A percentile compares a stretch with the other conserved stretches of the same genome.
Evolutionary conservation across 2,113 vertebrate species (phyloP).

Genomic region (Collichthys lucidus): DNA sequence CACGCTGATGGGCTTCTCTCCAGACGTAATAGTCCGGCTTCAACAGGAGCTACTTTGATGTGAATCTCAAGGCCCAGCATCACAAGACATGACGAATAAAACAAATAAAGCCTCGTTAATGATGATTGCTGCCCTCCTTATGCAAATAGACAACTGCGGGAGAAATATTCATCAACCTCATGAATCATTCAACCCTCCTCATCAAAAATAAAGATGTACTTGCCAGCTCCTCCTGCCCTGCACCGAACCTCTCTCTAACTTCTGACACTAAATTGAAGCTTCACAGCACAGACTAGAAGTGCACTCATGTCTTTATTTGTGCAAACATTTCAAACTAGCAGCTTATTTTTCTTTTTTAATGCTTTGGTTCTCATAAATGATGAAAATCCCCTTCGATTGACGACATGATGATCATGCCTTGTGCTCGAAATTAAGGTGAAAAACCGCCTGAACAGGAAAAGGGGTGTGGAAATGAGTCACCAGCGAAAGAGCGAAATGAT

Average conservation of each 20-base stretch:
- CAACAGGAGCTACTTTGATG: conserved; percentile 50
- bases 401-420: background rate
- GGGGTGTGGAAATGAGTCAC: conserved; percentile 28
- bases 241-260: conserved; percentile 18
- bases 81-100: conserved; percentile 41
- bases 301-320: background rate
- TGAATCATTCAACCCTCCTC: conserved; percentile 71
- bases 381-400: background rate
- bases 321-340: background rate
- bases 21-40: conserved; percentile 18
- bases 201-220: conserved; percentile 58
- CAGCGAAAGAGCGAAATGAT: conserved; percentile 6
- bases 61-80: conserved; percentile 41
- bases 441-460: conserved; percentile 7
- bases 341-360: background rate
- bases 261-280: conserved; percentile 21
- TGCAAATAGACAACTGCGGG: conserved; percentile 51
- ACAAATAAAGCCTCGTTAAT: conserved; percentile 52
- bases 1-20: background rate
- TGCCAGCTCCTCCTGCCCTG: conserved; percentile 19
- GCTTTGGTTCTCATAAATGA: background rate
- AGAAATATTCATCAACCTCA: conserved; percentile 56
- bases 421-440: conserved; percentile 20
- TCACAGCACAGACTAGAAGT: background rate
- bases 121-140: conserved; percentile 49